Base-by-base conservation (phyloP, 2,797 vertebrate genomes). In the Gadopsis bispinosus region DNA sequence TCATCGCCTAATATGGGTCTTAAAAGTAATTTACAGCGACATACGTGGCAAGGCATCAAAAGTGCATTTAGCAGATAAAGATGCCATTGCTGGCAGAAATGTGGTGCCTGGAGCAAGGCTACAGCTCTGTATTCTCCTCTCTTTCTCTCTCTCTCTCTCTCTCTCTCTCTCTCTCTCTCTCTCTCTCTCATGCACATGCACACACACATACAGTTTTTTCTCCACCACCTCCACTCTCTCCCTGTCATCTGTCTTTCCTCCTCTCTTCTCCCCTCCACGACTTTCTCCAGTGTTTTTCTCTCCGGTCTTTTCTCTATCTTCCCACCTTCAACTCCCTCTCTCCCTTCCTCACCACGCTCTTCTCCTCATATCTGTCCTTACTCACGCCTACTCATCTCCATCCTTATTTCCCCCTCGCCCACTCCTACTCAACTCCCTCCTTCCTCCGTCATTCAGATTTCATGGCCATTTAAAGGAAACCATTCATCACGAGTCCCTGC, bases 31-130 rank as follows among this genome's bases (percentile, higher is more conserved):
- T 94, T 93, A 91, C 89, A 75, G 88, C 83, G 87, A 84, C 92
- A 91, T 93, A 92, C 85, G 92, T 91, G 89, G 89, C 29, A 26
- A 77, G 76, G 87, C 88, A 93, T 94, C 91, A 93, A 90, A 94
- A 94, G 91, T 91, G 90, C 91, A 94, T 94, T 93, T 90, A 88
- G 88, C 87, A 89, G 91, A 93, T 91, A 91, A 94, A 93, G 89
- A 92, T 91, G 91, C 84, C 86, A 90, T 66, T 41, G 68, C 83
- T 83, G 91, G 88, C 91, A 90, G 91, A 92, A 93, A 79, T 88
- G 92, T 86, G 87, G 88, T 37, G 91, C 89, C 84, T 78, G 79
- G 84, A 91, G 85, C 86, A 70, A 83, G 69, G 76, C 83, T 65
- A 56, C 72, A 64, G 72, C 80, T 84, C 80, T 70, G 62, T 79